Evolutionary conservation across 2,888 invertebrate genomes (phyloP).

Genomic region (Hemithea aestivaria): DNA sequence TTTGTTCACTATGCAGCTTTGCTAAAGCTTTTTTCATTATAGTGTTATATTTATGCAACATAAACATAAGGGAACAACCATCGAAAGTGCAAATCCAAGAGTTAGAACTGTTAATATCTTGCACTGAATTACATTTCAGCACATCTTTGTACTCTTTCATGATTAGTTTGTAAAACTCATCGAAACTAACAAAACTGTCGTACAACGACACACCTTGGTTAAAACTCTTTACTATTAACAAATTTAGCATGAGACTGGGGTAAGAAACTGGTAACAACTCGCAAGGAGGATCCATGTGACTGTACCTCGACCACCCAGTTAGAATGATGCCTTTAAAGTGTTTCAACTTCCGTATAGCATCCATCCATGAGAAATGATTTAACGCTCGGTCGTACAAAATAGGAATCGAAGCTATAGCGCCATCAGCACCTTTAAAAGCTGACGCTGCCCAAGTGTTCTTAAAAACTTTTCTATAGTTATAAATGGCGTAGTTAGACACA

Average conservation of each 20-base stretch:
- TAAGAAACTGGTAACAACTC: constrained; percentile 81
- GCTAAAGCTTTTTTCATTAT: constrained; percentile 18
- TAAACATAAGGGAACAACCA: constrained; percentile 27
- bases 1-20: constrained; percentile 19
- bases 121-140: constrained; percentile 29
- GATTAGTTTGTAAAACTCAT: constrained; percentile 33
- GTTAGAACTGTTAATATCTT: constrained; percentile 25
- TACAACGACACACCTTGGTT: constrained; percentile 30
- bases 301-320: constrained; percentile 86
- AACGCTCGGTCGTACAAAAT: constrained; percentile 81
- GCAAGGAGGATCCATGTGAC: constrained; percentile 82
- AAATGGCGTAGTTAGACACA: constrained; percentile 43
- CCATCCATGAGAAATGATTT: constrained; percentile 87
- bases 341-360: constrained; percentile 70
- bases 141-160: constrained; percentile 26
- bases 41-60: constrained; percentile 23
- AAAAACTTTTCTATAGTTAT: constrained; percentile 69
- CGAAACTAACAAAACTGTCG: constrained; percentile 12
- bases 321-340: constrained; percentile 82
- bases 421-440: constrained; percentile 90
- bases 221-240: constrained; percentile 66
- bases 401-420: constrained; percentile 69
- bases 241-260: constrained; percentile 80
- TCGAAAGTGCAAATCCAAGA: constrained; percentile 37
- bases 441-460: constrained; percentile 87